phyloP scores from a whole-genome alignment of 1,140 invertebrate species.

The Drosophila watanabei region DNA sequence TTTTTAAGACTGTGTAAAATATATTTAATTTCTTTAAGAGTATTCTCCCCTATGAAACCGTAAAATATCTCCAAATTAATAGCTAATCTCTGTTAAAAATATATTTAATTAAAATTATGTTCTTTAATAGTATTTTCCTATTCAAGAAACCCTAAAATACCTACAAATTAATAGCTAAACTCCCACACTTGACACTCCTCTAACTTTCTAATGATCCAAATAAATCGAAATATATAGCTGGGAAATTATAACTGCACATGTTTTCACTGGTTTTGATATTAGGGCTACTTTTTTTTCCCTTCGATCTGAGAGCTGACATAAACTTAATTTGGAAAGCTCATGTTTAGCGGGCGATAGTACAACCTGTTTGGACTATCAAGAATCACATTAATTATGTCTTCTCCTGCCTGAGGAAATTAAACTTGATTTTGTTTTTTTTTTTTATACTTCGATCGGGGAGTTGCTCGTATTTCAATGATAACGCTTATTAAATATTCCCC shows the following conservation, averaged over 20 bases:
- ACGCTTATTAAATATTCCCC: constrained; percentile 67
- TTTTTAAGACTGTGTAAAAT: background rate
- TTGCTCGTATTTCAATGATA: constrained; percentile 77
- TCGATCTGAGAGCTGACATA: constrained; percentile 19
- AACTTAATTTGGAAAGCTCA: constrained; percentile 73
- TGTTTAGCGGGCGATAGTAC: constrained; percentile 54
- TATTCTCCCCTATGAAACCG: background rate
- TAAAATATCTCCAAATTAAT: background rate
- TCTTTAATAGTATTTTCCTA: background rate
- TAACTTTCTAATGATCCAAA: constrained; percentile 10
- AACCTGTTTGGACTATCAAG: constrained; percentile 75
- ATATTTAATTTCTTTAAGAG: background rate
- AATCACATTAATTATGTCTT: constrained; percentile 79
- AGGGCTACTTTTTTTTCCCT: constrained; percentile 4
- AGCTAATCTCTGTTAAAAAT: too few relatives aligned
- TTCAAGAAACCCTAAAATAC: background rate
- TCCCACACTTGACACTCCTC: background rate
- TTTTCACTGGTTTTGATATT: constrained; percentile 24
- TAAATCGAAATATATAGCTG: background rate
- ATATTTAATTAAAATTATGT: too few relatives aligned
- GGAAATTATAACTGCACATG: constrained; percentile 34
- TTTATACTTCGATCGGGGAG: constrained; percentile 19
- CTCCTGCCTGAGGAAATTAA: constrained; percentile 50
- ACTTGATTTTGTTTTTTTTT: constrained; percentile 39
- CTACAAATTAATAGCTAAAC: background rate